Evolutionary conservation across 2,797 vertebrate genomes (phyloP).

Genomic region (Cephalopachus bancanus): DNA sequence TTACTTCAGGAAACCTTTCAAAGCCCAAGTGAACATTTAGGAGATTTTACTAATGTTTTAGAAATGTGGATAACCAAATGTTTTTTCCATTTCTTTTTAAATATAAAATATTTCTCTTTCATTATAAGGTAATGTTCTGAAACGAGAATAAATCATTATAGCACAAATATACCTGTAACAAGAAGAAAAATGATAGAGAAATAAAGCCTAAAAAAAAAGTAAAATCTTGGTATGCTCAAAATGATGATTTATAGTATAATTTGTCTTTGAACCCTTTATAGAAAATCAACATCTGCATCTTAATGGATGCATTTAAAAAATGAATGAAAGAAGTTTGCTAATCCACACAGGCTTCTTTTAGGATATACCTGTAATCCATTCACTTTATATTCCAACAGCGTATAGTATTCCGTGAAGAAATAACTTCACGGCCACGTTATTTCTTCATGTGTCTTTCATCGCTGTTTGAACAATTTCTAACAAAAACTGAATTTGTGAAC

Average conservation of each 20-base stretch:
- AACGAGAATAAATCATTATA: conserved; percentile 71
- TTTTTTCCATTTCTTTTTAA: conserved; percentile 74
- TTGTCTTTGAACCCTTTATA: conserved; percentile 69
- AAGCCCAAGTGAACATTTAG: conserved; percentile 58
- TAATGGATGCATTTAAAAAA: conserved; percentile 68
- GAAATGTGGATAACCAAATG: conserved; percentile 72
- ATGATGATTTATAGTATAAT: conserved; percentile 76
- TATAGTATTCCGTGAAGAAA: conserved; percentile 51
- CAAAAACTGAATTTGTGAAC: conserved; percentile 53
- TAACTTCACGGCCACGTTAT: background rate
- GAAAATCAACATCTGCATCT: conserved; percentile 81
- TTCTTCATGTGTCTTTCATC: conserved; percentile 63
- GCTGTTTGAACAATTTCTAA: conserved; percentile 62
- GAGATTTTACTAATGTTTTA: conserved; percentile 65
- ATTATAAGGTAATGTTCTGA: conserved; percentile 80
- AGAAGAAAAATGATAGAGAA: conserved; percentile 79
- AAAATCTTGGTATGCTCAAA: conserved; percentile 48
- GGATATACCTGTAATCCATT: background rate
- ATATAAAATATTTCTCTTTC: conserved; percentile 80
- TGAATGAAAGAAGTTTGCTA: conserved; percentile 41
- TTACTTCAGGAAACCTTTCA: conserved; percentile 63
- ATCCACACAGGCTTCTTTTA: conserved; percentile 56
- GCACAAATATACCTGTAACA: conserved; percentile 73
- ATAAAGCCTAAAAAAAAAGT: conserved; percentile 48
- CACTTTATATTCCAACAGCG: conserved; percentile 67